Conservation (phyloP, 2,888 invertebrate genomes). For the Phyllotreta cruciferae region DNA sequence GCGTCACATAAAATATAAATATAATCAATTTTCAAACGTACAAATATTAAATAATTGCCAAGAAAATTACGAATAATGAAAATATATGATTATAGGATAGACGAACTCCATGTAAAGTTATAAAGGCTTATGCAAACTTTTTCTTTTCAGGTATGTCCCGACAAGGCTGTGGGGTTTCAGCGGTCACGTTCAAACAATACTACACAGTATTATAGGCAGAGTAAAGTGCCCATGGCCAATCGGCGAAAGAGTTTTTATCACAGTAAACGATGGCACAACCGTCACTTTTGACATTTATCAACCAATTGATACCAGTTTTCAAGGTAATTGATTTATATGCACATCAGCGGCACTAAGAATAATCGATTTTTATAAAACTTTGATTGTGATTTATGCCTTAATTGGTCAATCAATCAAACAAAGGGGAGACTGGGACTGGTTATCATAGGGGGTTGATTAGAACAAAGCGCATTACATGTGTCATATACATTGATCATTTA, state of each 20-base stretch:
- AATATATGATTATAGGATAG: not conserved
- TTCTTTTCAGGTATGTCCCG: conserved; percentile 79
- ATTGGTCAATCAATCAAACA: no score
- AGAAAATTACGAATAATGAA: no score
- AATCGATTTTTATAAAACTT: not conserved
- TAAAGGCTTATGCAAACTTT: conserved; percentile 8
- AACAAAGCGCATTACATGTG: no score
- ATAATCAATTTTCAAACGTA: not conserved
- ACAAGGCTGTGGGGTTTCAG: conserved; percentile 94
- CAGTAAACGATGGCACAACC: conserved; percentile 84
- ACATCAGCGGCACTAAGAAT: not conserved
- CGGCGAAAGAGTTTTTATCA: conserved; percentile 80
- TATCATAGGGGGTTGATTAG: no score
- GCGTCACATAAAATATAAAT: not conserved
- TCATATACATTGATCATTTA: no score
- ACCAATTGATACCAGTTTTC: conserved; percentile 73
- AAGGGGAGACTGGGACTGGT: no score
- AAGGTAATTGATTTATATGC: conserved; percentile 63
- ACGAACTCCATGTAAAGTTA: no score
- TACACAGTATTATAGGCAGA: conserved; percentile 88
- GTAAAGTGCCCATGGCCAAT: conserved; percentile 89
- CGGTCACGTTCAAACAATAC: conserved; percentile 92
- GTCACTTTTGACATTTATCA: conserved; percentile 93
- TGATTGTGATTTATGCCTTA: not conserved
- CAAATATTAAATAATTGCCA: no score